These are phyloP conservation scores for Meganola albula DNA, from an alignment of 2,888 invertebrate species.

Conservation along the genomic window DNA sequence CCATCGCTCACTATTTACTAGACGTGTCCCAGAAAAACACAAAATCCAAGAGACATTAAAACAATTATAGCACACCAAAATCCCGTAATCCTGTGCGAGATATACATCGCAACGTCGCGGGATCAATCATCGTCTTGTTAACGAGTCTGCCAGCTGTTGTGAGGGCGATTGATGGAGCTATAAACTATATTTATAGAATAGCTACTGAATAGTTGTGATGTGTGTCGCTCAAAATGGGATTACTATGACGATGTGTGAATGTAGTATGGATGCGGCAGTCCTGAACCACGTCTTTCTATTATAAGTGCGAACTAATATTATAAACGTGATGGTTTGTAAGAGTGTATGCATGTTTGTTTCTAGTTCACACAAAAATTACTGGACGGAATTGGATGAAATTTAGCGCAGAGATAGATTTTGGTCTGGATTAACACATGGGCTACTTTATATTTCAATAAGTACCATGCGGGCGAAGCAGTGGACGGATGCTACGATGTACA, in stretches of 20 bases:
- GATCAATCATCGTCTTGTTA: conserved; percentile 73
- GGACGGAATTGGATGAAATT: no score
- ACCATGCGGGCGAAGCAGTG: no score
- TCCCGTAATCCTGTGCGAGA: conserved; percentile 35
- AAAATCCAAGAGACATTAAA: conserved; percentile 26
- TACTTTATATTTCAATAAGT: no score
- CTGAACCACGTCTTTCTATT: no score
- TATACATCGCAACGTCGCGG: conserved; percentile 41
- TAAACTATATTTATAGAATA: conserved; percentile 73
- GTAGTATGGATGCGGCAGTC: conserved; percentile 31
- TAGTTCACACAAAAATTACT: no score
- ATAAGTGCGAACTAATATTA: no score
- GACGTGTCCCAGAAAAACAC: conserved; percentile 13
- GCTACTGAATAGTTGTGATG: conserved; percentile 57
- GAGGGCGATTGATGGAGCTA: conserved; percentile 66
- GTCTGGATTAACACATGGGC: no score
- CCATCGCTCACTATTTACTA: background rate
- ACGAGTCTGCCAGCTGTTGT: conserved; percentile 70
- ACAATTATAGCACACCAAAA: conserved; percentile 35
- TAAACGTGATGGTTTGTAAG: no score
- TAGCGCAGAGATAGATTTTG: no score
- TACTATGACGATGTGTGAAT: conserved; percentile 10
- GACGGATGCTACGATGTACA: no score
- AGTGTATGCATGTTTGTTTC: no score
- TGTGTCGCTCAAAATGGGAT: conserved; percentile 46